Evolutionary conservation across 2,797 vertebrate genomes (phyloP), one percentile per base, ranked within the genome.

Genomic region (Prionace glauca): DNA sequence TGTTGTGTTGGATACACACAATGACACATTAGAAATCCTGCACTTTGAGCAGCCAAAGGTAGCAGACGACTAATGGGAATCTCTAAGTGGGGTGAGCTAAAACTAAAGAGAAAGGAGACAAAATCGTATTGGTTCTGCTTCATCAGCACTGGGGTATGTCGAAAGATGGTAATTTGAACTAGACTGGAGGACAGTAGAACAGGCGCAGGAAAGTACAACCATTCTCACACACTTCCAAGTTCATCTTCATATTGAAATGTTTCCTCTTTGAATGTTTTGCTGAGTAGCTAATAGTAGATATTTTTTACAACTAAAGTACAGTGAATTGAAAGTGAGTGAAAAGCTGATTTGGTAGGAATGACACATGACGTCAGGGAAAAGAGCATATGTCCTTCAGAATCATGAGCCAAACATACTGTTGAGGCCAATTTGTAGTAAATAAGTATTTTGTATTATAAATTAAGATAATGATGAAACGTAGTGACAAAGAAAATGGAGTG

Each of bases 381-480:
- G 45, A 16, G 5, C 50, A 77, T 77, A n/a, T 32, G 14, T 95
- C 71, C 29, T 94, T 77, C 71, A 95, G 71, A 95, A 77, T 95
- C 45, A 56, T 72, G 93, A 29, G 45, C 41, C 45, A 77, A 95
- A 72, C 20, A 11, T 45, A 45, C 56, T n/a, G 16, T 62, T 67
- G n/a, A 41, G 90, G 90, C 65, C n/a, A 10, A 56, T 60, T 95
- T 95, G 36, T 72, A 50, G 29, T 95, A 77, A 95, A 95, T 77
- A 26, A 95, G 45, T 95, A 77, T 95, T 95, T 50, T 95, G 60
- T 77, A 95, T 50, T 77, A n/a, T 41, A 41, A 67, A n/a, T 67
- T 69, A 65, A 56, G 11, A 45, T 95, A 77, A 77, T 71, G 29
- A 12, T 71, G 88, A 94, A 71, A 72, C 29, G 41, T 65, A 72